A percentile compares a stretch with the other conserved stretches of the same genome.
phyloP scores from a whole-genome alignment of 1,140 invertebrate species.

The Belonocnema kinseyi region DNA sequence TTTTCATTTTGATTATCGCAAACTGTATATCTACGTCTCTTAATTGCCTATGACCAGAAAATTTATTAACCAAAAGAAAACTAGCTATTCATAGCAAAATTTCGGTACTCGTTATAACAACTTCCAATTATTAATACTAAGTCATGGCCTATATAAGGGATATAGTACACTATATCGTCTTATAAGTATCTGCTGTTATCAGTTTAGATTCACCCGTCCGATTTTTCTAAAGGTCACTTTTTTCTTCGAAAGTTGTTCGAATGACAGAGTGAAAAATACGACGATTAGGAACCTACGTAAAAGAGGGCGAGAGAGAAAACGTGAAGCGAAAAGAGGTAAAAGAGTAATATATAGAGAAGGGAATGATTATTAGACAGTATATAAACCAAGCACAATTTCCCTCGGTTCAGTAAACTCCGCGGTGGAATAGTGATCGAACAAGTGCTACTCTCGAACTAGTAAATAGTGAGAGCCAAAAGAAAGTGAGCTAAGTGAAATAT shows the following conservation, averaged over 20 bases:
- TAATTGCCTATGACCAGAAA: no score
- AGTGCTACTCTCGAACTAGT: constrained; percentile 32
- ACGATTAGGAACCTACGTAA: not conserved
- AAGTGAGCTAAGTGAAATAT: constrained; percentile 19
- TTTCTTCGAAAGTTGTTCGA: not conserved
- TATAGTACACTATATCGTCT: no score
- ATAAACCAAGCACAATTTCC: constrained; percentile 47
- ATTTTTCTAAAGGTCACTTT: not conserved
- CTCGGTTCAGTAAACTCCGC: constrained; percentile 53
- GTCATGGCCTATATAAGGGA: not conserved
- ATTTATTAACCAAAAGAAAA: no score
- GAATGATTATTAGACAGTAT: constrained; percentile 38
- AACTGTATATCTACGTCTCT: no score
- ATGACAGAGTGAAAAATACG: constrained; percentile 4
- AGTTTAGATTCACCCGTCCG: not conserved
- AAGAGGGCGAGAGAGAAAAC: not conserved
- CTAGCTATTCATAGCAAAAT: no score
- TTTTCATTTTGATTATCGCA: no score
- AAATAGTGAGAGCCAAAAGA: constrained; percentile 35
- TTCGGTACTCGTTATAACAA: not conserved
- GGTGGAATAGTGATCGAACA: constrained; percentile 25
- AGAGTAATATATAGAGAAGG: not conserved
- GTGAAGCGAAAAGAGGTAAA: not conserved
- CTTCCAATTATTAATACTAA: not conserved
- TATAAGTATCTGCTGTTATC: not conserved